Evolutionary conservation across 2,797 vertebrate species (phyloP).

Genomic region (Ambastaia sidthimunki): DNA sequence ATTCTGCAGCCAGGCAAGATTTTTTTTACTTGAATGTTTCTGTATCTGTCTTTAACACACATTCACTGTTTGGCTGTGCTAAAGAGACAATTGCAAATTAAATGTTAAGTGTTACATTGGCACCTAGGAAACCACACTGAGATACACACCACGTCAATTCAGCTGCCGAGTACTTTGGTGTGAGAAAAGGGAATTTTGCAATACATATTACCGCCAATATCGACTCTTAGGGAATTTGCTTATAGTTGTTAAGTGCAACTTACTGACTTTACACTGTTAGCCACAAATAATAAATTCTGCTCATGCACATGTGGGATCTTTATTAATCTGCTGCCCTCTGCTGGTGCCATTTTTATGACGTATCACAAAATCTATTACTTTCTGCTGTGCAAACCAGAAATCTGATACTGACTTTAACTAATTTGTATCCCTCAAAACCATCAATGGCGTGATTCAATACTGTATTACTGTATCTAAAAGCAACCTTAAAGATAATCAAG

Average conservation of each 20-base stretch:
- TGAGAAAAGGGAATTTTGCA: neutral
- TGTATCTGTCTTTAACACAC: constrained; percentile 13
- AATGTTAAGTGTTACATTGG: constrained; percentile 2
- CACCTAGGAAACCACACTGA: constrained; percentile 8
- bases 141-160: neutral
- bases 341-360: constrained; percentile 8
- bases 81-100: neutral
- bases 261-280: neutral
- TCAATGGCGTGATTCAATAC: neutral
- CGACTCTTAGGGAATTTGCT: neutral
- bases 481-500: neutral
- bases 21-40: constrained; percentile 30
- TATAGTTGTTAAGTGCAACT: neutral
- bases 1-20: neutral
- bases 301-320: neutral
- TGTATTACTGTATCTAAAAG: neutral
- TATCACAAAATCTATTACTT: neutral
- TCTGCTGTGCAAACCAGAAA: neutral
- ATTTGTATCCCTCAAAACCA: neutral
- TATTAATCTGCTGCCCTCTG: constrained; percentile 49
- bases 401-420: neutral
- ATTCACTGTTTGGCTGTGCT: neutral
- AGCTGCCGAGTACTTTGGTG: neutral
- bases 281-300: neutral
- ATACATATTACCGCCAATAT: too few species aligned